These are phyloP conservation scores for Drosophila colorata DNA, from an alignment of 2,888 invertebrate species.

Conservation along the genomic window DNA sequence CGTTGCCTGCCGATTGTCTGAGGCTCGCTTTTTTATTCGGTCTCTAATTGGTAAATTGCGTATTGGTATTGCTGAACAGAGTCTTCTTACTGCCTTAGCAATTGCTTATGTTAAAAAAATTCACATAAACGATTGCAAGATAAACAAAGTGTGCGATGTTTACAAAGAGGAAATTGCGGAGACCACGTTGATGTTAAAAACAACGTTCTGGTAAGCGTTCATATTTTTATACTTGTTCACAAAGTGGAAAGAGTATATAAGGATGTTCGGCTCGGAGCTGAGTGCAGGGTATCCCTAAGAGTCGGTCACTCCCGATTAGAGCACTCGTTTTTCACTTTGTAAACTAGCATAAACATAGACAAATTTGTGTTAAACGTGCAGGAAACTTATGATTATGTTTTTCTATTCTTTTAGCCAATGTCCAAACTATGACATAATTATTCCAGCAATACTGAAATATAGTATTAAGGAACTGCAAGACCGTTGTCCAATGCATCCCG, in stretches of 20 bases:
- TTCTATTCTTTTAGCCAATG: slow-evolving; percentile 90
- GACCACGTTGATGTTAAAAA: slow-evolving; percentile 92
- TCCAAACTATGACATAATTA: slow-evolving; percentile 95
- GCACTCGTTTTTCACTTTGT: no score
- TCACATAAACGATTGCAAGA: slow-evolving; percentile 85
- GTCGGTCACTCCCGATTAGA: no score
- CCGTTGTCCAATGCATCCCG: slow-evolving; percentile 94
- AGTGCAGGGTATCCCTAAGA: no score
- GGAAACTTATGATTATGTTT: no score
- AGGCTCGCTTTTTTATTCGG: slow-evolving; percentile 95
- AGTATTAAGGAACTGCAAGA: slow-evolving; percentile 91
- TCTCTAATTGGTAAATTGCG: slow-evolving; percentile 97
- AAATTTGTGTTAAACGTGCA: no score
- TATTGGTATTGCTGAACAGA: slow-evolving; percentile 98
- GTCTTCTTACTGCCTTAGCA: slow-evolving; percentile 95
- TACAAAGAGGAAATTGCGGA: slow-evolving; percentile 88
- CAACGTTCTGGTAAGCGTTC: slow-evolving; percentile 92
- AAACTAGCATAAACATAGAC: no score
- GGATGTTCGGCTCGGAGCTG: no score
- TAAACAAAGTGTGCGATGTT: slow-evolving; percentile 86
- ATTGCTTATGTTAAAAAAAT: slow-evolving; percentile 89
- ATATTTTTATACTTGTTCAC: not conserved
- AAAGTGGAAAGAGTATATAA: no score
- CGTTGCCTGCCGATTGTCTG: slow-evolving; percentile 94
- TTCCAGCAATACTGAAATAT: slow-evolving; percentile 91